phyloP scores from a whole-genome alignment of 2,113 vertebrate species.

The Cyphomyrus plagiostoma region DNA sequence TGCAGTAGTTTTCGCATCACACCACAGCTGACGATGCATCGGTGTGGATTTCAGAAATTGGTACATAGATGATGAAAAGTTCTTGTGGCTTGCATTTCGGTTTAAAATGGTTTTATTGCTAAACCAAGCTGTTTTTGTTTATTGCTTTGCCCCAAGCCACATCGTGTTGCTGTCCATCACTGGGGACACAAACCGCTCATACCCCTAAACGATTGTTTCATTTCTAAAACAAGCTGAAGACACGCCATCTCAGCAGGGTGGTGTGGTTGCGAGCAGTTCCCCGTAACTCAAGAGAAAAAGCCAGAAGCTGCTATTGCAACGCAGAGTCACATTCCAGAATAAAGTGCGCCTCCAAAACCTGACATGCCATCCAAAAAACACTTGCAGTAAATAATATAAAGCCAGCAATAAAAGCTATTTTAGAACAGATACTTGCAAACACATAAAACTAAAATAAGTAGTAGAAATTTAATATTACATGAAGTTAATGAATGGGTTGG shows the following conservation, averaged over 20 bases:
- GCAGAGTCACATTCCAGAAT: background rate
- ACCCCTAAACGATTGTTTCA: background rate
- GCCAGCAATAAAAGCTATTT: background rate
- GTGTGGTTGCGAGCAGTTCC: background rate
- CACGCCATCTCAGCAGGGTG: background rate
- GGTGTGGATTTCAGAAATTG: background rate
- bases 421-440: background rate
- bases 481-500: background rate
- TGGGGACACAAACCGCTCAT: background rate
- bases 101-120: slow-evolving; percentile 15
- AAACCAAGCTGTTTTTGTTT: slow-evolving; percentile 8
- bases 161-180: background rate
- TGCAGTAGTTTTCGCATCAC: background rate
- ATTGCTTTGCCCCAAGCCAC: background rate
- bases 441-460: slow-evolving; percentile 10
- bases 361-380: background rate
- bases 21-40: background rate
- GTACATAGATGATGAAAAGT: background rate
- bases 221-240: slow-evolving; percentile 9
- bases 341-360: background rate
- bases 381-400: background rate
- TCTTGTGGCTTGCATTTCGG: background rate
- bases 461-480: background rate
- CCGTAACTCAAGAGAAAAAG: background rate
- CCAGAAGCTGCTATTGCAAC: background rate